Conservation (phyloP, 2,888 invertebrate genomes). For the Epinotia nisella region DNA sequence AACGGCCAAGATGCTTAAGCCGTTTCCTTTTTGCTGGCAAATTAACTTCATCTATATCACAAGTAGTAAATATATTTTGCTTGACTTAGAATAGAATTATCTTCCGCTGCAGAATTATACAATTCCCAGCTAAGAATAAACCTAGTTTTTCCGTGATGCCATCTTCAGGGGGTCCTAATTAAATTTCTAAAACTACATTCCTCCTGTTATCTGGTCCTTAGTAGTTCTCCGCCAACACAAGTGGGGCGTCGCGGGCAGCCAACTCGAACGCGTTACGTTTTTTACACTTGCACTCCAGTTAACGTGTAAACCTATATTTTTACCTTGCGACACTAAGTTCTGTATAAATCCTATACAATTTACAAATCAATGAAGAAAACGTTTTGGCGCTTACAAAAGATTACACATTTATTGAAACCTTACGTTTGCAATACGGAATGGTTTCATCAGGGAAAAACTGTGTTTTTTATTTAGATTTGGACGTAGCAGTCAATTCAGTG, state of each 20-base stretch:
- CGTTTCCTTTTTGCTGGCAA: conserved; percentile 1
- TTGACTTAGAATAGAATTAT: not conserved
- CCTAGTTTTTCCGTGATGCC: conserved; percentile 7
- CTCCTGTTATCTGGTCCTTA: conserved; percentile 48
- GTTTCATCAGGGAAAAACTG: conserved; percentile 17
- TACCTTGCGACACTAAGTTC: conserved; percentile 62
- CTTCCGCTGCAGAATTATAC: not conserved
- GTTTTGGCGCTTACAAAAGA: conserved; percentile 29
- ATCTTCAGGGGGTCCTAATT: conserved; percentile 38
- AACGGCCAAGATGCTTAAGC: conserved; percentile 11
- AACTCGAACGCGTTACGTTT: conserved; percentile 68
- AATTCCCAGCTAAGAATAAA: not conserved
- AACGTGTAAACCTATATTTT: conserved; percentile 47
- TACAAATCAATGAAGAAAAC: conserved; percentile 23
- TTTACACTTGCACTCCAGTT: conserved; percentile 56
- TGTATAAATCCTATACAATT: conserved; percentile 51
- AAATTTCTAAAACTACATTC: conserved; percentile 37
- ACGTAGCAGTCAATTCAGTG: conserved; percentile 34
- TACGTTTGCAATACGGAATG: conserved; percentile 12
- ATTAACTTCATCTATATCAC: conserved; percentile 1
- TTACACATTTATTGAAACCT: conserved; percentile 18
- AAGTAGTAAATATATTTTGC: not conserved
- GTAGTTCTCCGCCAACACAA: conserved; percentile 61
- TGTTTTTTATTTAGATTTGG: conserved; percentile 42
- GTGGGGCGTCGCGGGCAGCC: conserved; percentile 62